Evolutionary conservation across 2,113 vertebrate species (phyloP).

Genomic region (Vidua macroura): DNA sequence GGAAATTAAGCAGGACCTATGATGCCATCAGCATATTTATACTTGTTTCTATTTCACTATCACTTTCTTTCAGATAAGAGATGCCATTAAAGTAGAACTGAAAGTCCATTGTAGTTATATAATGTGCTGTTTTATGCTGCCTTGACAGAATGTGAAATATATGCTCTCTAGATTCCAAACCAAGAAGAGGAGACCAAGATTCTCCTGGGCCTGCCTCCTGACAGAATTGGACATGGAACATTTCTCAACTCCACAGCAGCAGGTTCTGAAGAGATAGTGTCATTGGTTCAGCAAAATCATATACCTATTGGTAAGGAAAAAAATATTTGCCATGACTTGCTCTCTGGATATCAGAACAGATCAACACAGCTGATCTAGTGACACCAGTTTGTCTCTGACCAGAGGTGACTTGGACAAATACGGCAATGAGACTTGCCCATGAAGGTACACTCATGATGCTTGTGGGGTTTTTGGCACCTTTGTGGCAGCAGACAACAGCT

Average conservation of each 20-base stretch:
- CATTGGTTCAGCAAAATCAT: constrained; percentile 79
- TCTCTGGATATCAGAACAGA: not conserved
- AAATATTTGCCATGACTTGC: not conserved
- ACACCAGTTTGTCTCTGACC: not conserved
- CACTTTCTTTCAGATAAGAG: not conserved
- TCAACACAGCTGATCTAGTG: not conserved
- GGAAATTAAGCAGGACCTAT: not conserved
- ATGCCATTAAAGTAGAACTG: not conserved
- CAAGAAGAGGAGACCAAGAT: constrained; percentile 85
- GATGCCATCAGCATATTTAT: not conserved
- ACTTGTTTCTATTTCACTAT: not conserved
- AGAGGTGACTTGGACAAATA: not conserved
- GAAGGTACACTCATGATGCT: not conserved
- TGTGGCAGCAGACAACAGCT: not conserved
- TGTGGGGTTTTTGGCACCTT: not conserved
- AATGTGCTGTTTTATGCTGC: not conserved
- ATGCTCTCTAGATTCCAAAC: constrained; percentile 81
- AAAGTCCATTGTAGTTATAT: not conserved
- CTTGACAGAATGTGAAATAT: constrained; percentile 2
- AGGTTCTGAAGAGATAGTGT: constrained; percentile 81
- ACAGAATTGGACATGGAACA: constrained; percentile 95
- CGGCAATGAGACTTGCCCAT: not conserved
- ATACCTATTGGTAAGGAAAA: constrained; percentile 87
- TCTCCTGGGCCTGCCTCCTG: constrained; percentile 82
- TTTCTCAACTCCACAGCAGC: constrained; percentile 80